These are phyloP conservation scores for Selenia dentaria DNA, from an alignment of 2,888 invertebrate genomes.

Conservation along the genomic window DNA sequence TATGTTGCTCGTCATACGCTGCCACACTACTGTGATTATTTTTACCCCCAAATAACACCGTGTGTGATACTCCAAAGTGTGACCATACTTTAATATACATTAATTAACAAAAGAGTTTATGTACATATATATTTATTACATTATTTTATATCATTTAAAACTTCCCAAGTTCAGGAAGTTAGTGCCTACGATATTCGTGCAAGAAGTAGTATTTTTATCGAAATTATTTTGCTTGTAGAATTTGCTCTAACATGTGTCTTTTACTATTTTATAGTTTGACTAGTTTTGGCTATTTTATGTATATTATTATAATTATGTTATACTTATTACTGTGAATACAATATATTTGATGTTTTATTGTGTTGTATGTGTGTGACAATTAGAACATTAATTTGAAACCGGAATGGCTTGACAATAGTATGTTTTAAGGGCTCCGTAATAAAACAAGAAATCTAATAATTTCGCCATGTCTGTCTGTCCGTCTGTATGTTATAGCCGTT, in stretches of 20 bases:
- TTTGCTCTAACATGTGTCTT: conserved; percentile 41
- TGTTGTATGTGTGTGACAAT: conserved; percentile 37
- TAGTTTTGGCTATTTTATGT: conserved; percentile 83
- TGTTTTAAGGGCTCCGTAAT: background rate
- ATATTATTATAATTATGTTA: conserved; percentile 28
- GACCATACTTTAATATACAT: conserved; percentile 34
- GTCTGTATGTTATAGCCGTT: too few species aligned
- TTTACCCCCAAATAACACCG: conserved; percentile 61
- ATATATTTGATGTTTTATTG: conserved; percentile 32
- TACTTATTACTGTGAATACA: conserved; percentile 26
- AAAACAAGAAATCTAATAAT: too few species aligned
- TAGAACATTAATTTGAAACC: conserved; percentile 2
- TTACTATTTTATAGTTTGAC: conserved; percentile 41
- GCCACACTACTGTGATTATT: conserved; percentile 73
- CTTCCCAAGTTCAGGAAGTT: conserved; percentile 69
- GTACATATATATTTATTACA: conserved; percentile 28
- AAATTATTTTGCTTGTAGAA: conserved; percentile 51
- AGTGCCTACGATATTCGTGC: conserved; percentile 29
- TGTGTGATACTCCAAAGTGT: conserved; percentile 50
- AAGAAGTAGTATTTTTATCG: conserved; percentile 26
- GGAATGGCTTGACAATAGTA: background rate
- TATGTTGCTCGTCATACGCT: conserved; percentile 81
- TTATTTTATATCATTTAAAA: conserved; percentile 36
- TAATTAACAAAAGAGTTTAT: conserved; percentile 33
- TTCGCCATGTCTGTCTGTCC: too few species aligned